Evolutionary conservation across 35 echinoderm and acorn worm genomes (phyloP).

Genomic region (Stichopus chloronotus): DNA sequence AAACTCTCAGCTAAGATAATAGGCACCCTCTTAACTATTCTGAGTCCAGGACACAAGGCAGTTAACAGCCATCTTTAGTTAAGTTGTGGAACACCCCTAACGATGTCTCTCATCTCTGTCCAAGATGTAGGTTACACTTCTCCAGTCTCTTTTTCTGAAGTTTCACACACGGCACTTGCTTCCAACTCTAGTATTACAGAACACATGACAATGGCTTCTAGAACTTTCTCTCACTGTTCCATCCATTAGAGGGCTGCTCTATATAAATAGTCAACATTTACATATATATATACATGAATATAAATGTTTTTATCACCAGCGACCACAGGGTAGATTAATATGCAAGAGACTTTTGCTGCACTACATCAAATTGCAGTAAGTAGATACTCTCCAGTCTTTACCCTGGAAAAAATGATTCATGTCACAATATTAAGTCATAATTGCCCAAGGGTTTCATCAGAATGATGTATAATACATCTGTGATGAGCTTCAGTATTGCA

Average conservation of each 20-base stretch:
- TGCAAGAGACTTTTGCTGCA: background rate
- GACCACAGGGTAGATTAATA: too few species aligned
- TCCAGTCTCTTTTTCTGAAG: constrained; percentile 7
- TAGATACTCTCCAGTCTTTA: background rate
- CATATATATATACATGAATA: background rate
- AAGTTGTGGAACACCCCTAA: constrained; percentile 20
- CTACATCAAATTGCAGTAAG: background rate
- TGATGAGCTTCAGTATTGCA: too few species aligned
- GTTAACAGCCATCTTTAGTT: constrained; percentile 9
- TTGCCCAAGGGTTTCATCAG: too few species aligned
- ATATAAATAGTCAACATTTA: constrained; percentile 17
- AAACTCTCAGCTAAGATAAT: background rate
- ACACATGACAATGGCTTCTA: background rate
- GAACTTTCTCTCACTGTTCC: background rate
- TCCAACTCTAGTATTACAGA: background rate
- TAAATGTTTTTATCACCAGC: background rate
- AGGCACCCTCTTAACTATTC: background rate
- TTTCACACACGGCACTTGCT: background rate
- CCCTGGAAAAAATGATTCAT: background rate
- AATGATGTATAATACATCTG: too few species aligned
- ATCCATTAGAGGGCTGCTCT: background rate
- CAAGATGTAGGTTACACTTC: background rate
- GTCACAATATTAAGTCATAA: too few species aligned
- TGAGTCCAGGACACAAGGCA: background rate
- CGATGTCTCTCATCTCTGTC: background rate